Evolutionary conservation across 2,113 vertebrate genomes (phyloP), one percentile per base, ranked within the genome.

Genomic region (Prunella himalayana): DNA sequence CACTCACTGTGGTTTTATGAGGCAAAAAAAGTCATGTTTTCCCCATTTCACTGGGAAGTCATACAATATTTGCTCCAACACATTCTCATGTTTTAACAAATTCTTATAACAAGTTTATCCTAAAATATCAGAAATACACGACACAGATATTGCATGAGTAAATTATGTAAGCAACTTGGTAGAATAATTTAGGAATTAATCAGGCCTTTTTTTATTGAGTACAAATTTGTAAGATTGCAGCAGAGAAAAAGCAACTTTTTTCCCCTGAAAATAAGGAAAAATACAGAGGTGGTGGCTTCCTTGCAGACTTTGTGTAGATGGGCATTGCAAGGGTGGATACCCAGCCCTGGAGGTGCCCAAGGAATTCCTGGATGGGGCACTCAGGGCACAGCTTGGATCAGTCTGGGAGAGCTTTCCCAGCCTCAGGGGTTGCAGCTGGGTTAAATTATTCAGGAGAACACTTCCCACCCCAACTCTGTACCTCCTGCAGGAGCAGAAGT

Each of bases 1-100:
- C 18, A 3, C 9, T 19, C 17, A 0, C 0, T 11, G 12, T 12
- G 35, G 3, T 5, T 68, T 59, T 5, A 10, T 11, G 15, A 57
- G 28, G 5, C 2, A 9, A n/a, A 37, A 33, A 31, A 6, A 0
- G 2, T 12, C 2, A 23, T 3, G 3, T 31, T 44, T 45, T 10
- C n/a, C 23, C 5, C 5, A 0, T 23, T 73, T 54, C 41, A 16
- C 25, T 39, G 12, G 49, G 33, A 70, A 65, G 4, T n/a, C 28
- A 2, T 6, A 13, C 69, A 66, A 70, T 21, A 12, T 60, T 82
- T 88, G 15, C 53, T 63, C 60, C 41, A 35, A 71, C 24, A 42
- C 7, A 30, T 82, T 82, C 81, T 60, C 28, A 13, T 57, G 14
- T 61, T 83, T 56, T 30, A 82, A 23, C 15, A 41, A 49, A 59